Percentiles rank a stretch among this genome's conserved stretches.
Conservation (phyloP, 2,888 invertebrate species). For the Mesoligia furuncula region DNA sequence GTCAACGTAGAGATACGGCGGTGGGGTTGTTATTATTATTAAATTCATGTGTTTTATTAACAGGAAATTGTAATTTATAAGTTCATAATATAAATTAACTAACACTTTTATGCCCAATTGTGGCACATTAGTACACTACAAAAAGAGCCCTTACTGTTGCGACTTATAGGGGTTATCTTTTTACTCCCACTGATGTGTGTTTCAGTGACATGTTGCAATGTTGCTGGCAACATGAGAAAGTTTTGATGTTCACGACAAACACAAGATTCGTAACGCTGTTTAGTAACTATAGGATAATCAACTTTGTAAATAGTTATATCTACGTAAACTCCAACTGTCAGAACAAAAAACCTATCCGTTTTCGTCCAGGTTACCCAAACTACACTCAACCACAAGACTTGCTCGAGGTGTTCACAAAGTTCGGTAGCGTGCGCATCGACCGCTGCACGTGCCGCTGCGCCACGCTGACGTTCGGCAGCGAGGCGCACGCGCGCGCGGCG, state of each 20-base stretch:
- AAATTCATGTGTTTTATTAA: background rate
- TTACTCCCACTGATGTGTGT: background rate
- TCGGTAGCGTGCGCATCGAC: slow-evolving; percentile 75
- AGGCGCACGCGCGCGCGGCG: slow-evolving; percentile 69
- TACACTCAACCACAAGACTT: slow-evolving; percentile 79
- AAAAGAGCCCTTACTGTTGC: background rate
- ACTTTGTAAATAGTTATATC: background rate
- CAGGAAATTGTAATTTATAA: background rate
- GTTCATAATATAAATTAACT: background rate
- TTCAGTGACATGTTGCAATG: background rate
- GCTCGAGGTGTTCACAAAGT: slow-evolving; percentile 70
- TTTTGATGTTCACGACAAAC: background rate
- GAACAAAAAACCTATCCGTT: background rate
- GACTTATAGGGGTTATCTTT: background rate
- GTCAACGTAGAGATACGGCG: too few relatives aligned
- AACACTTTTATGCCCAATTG: background rate
- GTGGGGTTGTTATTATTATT: too few relatives aligned
- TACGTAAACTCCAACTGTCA: too few relatives aligned
- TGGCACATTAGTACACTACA: background rate
- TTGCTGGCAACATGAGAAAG: background rate
- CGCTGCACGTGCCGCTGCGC: slow-evolving; percentile 68
- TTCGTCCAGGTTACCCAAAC: slow-evolving; percentile 76
- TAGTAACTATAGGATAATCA: too few relatives aligned
- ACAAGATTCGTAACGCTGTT: background rate
- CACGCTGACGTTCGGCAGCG: slow-evolving; percentile 66